phyloP scores from a whole-genome alignment of 1,140 invertebrate species.

The Lordiphosa clarofinis region DNA sequence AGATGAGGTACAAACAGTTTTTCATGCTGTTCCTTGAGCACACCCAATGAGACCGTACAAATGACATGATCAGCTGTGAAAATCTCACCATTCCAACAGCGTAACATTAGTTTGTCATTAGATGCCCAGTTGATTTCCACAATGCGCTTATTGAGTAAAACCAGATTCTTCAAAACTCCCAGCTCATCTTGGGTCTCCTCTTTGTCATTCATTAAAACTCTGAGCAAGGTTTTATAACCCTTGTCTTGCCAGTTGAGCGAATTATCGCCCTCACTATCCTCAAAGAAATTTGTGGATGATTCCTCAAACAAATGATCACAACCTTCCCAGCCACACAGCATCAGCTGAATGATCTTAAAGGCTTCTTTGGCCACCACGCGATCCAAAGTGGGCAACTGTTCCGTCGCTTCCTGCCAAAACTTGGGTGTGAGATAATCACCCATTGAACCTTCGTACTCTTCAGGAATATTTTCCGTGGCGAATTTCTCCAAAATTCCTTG shows the following conservation, averaged over 20 bases:
- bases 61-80: conserved; percentile 85
- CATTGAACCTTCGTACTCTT: conserved; percentile 69
- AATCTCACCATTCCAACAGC: conserved; percentile 82
- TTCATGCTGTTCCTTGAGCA: conserved; percentile 83
- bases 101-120: conserved; percentile 67
- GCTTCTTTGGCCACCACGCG: conserved; percentile 75
- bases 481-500: conserved; percentile 11
- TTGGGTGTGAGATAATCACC: conserved; percentile 80
- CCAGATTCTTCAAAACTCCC: conserved; percentile 60
- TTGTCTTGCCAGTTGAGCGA: conserved; percentile 83
- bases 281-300: conserved; percentile 81
- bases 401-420: conserved; percentile 49
- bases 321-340: conserved; percentile 81
- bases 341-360: conserved; percentile 78
- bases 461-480: conserved; percentile 20
- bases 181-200: conserved; percentile 23
- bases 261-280: conserved; percentile 81
- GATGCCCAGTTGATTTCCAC: conserved; percentile 80
- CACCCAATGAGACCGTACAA: conserved; percentile 85
- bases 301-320: conserved; percentile 83
- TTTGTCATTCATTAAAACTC: conserved; percentile 80
- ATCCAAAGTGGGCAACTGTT: conserved; percentile 33
- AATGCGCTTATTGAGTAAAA: conserved; percentile 81
- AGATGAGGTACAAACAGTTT: conserved; percentile 84
- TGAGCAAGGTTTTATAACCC: conserved; percentile 83